Base-by-base conservation (phyloP, 1,140 invertebrate genomes). In the Melipona quadrifasciata region DNA sequence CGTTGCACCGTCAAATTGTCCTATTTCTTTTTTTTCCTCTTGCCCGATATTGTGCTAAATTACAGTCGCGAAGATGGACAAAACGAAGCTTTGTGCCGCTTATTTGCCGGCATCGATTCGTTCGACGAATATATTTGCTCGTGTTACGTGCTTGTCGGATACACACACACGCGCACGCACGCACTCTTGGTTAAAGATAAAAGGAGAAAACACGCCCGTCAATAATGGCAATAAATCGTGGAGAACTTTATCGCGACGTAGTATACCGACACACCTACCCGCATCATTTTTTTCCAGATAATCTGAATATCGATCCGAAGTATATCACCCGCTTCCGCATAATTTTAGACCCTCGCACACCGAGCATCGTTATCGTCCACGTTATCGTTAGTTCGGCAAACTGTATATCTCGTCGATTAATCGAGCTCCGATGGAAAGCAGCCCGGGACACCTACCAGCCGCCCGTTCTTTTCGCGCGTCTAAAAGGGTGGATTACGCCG, bases 231-330 rank as follows among this genome's bases (percentile, higher is more conserved):
- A 72, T 72, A 84, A 79, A 86, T 84, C 82, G 55, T 53, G 24
- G 55, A 39, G 68, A 16, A 71, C 24, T 47, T 73, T 85, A 85
- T 76, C 79, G 79, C 78, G 31, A 27, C 27, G 31, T 19, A 31
- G 73, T 12, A 51, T 65, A 55, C 24, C 27, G 55, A 65, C 80
- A 70, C 82, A 27, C 64, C 64, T n/a, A 64, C 75, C 78, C 87
- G 86, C 87, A 82, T 89, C 53, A 65, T 75, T 80, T 85, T 78
- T 84, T 80, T 71, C 31, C 47, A 58, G 65, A 80, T 87, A 82
- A 87, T 87, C 81, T 85, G 83, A 81, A 85, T 89, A 89, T 87
- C 79, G 87, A 89, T 85, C 74, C 27, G 55, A 8, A 21, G 75
- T 76, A 34, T 79, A 79, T 83, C 75, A 83, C 82, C 82, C 82